These are phyloP conservation scores for Dicerorhinus sumatrensis DNA, from an alignment of 2,113 vertebrate species.

Conservation along the genomic window DNA sequence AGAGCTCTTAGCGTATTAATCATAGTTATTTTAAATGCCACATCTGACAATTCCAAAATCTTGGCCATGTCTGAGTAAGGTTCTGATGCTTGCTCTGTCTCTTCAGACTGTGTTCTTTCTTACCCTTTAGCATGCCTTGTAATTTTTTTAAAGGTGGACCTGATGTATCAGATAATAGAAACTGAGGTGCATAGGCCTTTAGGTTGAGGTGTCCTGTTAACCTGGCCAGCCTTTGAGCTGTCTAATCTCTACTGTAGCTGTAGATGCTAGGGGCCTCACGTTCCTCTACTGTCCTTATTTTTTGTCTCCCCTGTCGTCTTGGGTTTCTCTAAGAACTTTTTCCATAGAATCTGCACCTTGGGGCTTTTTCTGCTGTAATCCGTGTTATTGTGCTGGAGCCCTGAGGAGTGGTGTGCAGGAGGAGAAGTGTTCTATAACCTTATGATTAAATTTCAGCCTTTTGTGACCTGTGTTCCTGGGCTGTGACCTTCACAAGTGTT, in stretches of 20 bases:
- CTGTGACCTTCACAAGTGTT: neutral
- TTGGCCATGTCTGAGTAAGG: neutral
- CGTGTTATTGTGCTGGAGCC: neutral
- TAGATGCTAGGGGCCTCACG: neutral
- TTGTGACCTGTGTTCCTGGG: neutral
- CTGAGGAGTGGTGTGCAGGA: neutral
- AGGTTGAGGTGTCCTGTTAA: rapidly evolving
- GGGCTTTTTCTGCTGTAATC: neutral
- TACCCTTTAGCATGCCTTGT: neutral
- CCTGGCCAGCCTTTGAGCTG: neutral
- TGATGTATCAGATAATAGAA: no score
- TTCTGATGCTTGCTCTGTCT: neutral
- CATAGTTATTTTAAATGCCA: neutral
- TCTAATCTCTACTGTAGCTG: neutral
- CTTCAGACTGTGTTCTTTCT: neutral
- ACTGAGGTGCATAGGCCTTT: rapidly evolving
- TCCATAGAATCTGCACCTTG: rapidly evolving
- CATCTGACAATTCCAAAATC: neutral
- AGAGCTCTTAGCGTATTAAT: neutral
- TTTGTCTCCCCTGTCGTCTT: neutral
- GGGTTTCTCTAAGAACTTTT: neutral
- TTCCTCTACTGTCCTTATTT: neutral
- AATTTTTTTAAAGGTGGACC: neutral
- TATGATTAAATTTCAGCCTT: neutral
- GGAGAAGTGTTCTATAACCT: neutral